phyloP scores from a whole-genome alignment of 2,888 invertebrate genomes.

The Polietes domitor region DNA sequence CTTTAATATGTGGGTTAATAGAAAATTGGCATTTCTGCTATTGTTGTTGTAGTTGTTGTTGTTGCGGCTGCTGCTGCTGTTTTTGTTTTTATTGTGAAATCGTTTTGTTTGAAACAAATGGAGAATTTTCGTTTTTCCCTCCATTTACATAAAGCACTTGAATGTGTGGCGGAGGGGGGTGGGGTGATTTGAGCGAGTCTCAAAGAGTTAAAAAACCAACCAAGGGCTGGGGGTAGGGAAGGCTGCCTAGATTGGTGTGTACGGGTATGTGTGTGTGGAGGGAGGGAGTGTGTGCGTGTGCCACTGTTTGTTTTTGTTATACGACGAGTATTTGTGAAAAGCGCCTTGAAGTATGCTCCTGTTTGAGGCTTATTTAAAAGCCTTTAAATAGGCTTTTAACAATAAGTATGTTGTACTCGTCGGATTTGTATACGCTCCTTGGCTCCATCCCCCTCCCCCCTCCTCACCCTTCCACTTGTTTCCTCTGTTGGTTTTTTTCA shows the following conservation, averaged over 20 bases:
- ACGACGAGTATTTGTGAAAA: background rate
- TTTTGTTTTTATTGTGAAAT: background rate
- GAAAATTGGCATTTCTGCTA: conserved; percentile 60
- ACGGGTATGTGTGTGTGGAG: background rate
- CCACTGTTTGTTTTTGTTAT: background rate
- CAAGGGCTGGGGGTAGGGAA: background rate
- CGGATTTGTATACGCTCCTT: conserved; percentile 13
- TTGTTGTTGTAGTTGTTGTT: background rate
- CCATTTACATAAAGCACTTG: conserved; percentile 26
- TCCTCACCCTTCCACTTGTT: background rate
- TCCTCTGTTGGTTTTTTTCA: background rate
- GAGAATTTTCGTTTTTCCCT: conserved; percentile 9
- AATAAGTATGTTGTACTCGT: conserved; percentile 31
- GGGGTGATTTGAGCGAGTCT: background rate
- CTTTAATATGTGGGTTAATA: conserved; percentile 64
- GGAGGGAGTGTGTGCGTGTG: conserved; percentile 11
- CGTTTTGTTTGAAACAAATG: conserved; percentile 19
- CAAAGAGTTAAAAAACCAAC: conserved; percentile 46
- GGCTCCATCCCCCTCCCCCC: background rate
- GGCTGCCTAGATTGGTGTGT: background rate
- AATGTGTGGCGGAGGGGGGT: background rate
- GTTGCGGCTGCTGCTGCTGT: conserved; percentile 5
- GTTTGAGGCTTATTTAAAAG: conserved; percentile 53
- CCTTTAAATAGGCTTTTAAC: conserved; percentile 59
- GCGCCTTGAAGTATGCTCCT: conserved; percentile 47